Base-by-base conservation (phyloP, 2,888 invertebrate species). In the Tetheella fluctuosa region DNA sequence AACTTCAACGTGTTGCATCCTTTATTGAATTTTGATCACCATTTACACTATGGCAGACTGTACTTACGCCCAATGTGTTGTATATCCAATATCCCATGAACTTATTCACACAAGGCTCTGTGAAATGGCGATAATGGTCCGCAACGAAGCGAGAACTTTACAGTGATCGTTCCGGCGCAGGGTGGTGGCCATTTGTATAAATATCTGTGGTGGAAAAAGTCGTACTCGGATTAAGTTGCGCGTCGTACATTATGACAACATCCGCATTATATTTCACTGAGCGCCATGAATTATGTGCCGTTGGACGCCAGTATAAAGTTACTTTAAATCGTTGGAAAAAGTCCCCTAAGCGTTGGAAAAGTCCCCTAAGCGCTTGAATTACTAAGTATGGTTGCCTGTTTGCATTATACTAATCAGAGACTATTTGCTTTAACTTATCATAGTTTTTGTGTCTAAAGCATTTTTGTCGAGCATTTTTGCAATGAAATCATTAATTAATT, bases 221-320 rank as follows among this genome's bases (percentile, higher is more conserved):
- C 81, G 83, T 76, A 76, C 71, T 77, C 75, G 85, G 87, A 89
- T 89, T 88, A 90, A 88, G 88, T 90, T 85, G 84, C 88, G 82
- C 85, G 84, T 86, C 86, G 88, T 91, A 90, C 87, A 88, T 89
- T 90, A 89, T 84, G 85, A 84, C 87, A 84, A 88, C 83, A 88
- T 88, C 88, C 89, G 89, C 88, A 85, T 90, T 89, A 90, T 90
- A 90, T 89, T 89, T 89, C 88, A 88, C 86, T 80, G 83, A 81
- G 84, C 77, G 83, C 80, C 86, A 86, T 90, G 89, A 90, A 81
- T 89, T 89, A 90, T 89, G 88, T 78, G 76, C 81, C 73, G 81
- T 80, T 76, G 83, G 83, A 77, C 80, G 68, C 70, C 81, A 81
- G 78, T 77, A 80, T 81, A 84, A 86, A 88, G 80, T 84, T 88